A percentile compares a stretch with the other conserved stretches of the same genome.
Conservation (phyloP, 2,888 invertebrate genomes). For the Xestobium rufovillosum region DNA sequence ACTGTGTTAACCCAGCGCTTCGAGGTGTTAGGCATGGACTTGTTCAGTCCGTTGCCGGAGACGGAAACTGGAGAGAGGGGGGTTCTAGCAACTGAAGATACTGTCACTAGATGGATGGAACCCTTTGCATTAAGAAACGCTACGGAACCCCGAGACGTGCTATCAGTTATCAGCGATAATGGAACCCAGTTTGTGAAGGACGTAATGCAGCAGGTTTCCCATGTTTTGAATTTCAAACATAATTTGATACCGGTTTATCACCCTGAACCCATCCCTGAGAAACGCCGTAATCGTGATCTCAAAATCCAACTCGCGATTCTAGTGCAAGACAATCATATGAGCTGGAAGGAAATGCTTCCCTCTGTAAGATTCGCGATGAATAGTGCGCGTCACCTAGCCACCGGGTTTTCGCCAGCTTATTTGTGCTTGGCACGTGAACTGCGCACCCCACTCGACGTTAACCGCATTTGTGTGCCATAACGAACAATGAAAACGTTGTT, state of each 20-base stretch:
- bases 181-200: conserved; percentile 33
- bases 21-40: no score
- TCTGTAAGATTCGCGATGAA: no score
- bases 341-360: no score
- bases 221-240: conserved; percentile 4
- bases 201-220: conserved; percentile 31
- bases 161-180: conserved; percentile 36
- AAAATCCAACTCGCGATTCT: conserved; percentile 28
- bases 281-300: conserved; percentile 30
- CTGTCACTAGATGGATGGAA: not conserved
- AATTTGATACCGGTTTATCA: conserved; percentile 31
- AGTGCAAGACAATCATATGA: conserved; percentile 22
- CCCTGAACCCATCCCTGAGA: conserved; percentile 33
- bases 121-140: conserved; percentile 29
- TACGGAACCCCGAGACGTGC: conserved; percentile 29
- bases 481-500: conserved; percentile 12
- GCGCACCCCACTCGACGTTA: conserved; percentile 20
- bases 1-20: no score
- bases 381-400: no score
- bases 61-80: no score
- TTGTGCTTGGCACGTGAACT: conserved; percentile 29
- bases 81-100: no score
- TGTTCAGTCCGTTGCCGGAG: no score
- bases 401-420: conserved; percentile 28
- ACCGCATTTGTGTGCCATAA: conserved; percentile 11